Base-by-base conservation (phyloP, 2,888 invertebrate species). In the Xylota sylvarum region DNA sequence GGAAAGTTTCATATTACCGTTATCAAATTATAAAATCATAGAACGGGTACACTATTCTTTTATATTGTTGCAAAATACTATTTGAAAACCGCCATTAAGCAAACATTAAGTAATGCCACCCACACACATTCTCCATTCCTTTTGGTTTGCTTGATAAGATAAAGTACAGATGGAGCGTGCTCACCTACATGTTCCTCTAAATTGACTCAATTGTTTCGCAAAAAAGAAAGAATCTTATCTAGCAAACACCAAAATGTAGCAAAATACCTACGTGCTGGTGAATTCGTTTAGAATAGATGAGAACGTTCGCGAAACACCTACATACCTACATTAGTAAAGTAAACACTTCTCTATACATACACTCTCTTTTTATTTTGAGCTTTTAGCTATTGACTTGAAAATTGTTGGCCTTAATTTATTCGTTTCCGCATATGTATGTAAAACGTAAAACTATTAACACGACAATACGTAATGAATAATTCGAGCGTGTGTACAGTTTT, bases 201-300 rank as follows among this genome's bases (percentile, higher is more conserved):
- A 67, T 76, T 76, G 76, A 48, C 67, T 67, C 76, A 67, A 76
- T 76, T 76, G 48, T 76, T 76, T 76, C 76, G 76, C 76, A 65
- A 76, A 76, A 62, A 23, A 23, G 23, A 23, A 37, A 37, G 32
- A 62, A 62, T 64, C 62, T 62, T 64, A 74, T 74, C 62, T 50
- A 52, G 52, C 12, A 52, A 27, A 23, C 32, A 32, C 5, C 52
- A 62, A 62, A 62, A 23, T 32, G 19, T 9, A 64, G n/a, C 9
- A 5, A 43, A 69, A 30, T 17, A 55, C 6, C 27, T 56, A 73
- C 74, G 76, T 46, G 76, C 43, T 35, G 4, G 17, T 32, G 55
- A 19, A 12, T 62, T 37, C 50, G n/a, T 58, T 48, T 32, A 3
- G 30, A 43, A 43, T 2, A 52, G 32, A 30, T 12, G 43, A 65